Conservation (phyloP, 2,888 invertebrate species). For the Bellardia bayeri region DNA sequence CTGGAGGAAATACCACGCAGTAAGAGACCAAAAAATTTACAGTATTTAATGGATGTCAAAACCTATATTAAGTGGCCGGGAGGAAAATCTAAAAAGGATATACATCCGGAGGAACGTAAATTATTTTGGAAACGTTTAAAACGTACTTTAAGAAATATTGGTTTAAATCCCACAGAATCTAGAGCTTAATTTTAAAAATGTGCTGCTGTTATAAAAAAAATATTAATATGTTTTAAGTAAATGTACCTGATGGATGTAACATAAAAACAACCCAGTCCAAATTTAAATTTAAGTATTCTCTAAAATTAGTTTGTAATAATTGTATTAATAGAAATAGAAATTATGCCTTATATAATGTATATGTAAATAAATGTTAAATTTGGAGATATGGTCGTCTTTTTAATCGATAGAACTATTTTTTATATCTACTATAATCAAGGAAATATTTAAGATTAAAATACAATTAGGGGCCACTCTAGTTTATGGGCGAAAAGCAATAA, state of each 20-base stretch:
- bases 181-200: slow-evolving; percentile 25
- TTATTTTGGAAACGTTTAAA: slow-evolving; percentile 83
- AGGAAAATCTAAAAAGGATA: slow-evolving; percentile 74
- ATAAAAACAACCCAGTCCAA: neutral
- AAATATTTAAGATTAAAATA: too few species aligned
- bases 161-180: slow-evolving; percentile 67
- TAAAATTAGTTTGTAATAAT: slow-evolving; percentile 4
- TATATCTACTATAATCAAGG: too few species aligned
- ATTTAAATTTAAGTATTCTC: neutral
- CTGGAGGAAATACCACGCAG: slow-evolving; percentile 87
- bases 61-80: slow-evolving; percentile 89
- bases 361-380: too few species aligned
- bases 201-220: neutral
- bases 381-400: too few species aligned
- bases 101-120: slow-evolving; percentile 80
- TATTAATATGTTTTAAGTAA: slow-evolving; percentile 9
- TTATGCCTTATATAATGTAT: neutral
- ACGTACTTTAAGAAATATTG: slow-evolving; percentile 79
- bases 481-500: too few species aligned
- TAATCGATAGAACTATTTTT: too few species aligned
- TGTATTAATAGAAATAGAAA: neutral
- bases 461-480: too few species aligned
- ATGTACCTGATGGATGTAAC: slow-evolving; percentile 44
- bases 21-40: slow-evolving; percentile 87
- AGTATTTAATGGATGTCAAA: slow-evolving; percentile 88